Conservation (phyloP, 2,797 vertebrate species). For the Austrolebias charrua region DNA sequence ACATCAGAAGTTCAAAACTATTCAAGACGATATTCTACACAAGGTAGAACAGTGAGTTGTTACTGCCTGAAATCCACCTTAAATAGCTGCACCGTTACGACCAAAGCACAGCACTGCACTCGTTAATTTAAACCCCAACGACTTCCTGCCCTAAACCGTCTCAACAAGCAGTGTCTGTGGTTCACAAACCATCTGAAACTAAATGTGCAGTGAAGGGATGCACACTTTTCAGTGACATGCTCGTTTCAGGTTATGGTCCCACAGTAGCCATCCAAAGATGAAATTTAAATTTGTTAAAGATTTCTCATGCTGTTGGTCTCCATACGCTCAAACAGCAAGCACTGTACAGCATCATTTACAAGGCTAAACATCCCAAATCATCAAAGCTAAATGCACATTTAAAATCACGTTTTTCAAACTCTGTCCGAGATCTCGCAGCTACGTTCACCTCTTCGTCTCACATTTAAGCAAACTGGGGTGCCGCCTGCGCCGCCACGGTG, state of each 20-base stretch:
- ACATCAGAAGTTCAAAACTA: too few species aligned
- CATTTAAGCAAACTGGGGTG: slow-evolving; percentile 16
- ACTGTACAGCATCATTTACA: slow-evolving; percentile 78
- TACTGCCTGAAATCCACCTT: slow-evolving; percentile 29
- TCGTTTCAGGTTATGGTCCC: slow-evolving; percentile 51
- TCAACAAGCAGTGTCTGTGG: slow-evolving; percentile 14
- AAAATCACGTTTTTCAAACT: slow-evolving; percentile 41
- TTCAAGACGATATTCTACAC: slow-evolving; percentile 46
- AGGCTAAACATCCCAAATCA: slow-evolving; percentile 67
- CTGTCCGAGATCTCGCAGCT: slow-evolving; percentile 11
- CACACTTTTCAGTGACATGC: slow-evolving; percentile 54
- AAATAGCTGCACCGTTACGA: slow-evolving; percentile 26
- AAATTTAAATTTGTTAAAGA: slow-evolving; percentile 48
- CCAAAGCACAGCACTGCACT: background rate
- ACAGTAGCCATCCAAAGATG: slow-evolving; percentile 52
- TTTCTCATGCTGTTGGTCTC: slow-evolving; percentile 72
- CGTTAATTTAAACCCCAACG: too few species aligned
- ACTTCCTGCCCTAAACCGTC: background rate
- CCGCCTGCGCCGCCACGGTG: background rate
- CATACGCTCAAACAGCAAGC: slow-evolving; percentile 76
- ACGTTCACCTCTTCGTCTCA: slow-evolving; percentile 11
- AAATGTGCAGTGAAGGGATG: slow-evolving; percentile 24
- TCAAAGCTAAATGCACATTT: slow-evolving; percentile 69
- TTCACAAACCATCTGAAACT: slow-evolving; percentile 31
- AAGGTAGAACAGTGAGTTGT: slow-evolving; percentile 35